Evolutionary conservation across 2,797 vertebrate genomes (phyloP).

Genomic region (Muscicapa striata): DNA sequence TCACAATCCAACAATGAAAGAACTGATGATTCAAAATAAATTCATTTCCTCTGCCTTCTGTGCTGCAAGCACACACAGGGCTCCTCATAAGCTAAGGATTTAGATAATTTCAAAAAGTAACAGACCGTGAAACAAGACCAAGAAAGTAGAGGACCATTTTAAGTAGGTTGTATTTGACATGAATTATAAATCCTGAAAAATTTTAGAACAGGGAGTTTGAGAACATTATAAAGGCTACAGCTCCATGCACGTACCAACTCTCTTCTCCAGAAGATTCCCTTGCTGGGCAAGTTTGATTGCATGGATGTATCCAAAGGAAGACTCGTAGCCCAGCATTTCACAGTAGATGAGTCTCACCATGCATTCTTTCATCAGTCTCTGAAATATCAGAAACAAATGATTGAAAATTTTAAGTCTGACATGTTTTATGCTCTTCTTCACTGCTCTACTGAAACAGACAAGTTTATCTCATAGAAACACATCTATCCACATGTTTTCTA

Average conservation of each 20-base stretch:
- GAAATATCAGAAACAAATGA: slow-evolving; percentile 53
- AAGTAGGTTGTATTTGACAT: background rate
- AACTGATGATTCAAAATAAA: background rate
- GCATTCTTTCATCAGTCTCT: slow-evolving; percentile 97
- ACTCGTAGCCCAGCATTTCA: slow-evolving; percentile 97
- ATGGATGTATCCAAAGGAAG: slow-evolving; percentile 95
- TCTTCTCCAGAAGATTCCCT: slow-evolving; percentile 93
- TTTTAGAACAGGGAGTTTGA: background rate
- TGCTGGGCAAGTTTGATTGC: slow-evolving; percentile 99
- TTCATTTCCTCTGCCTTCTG: background rate
- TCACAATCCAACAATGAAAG: background rate
- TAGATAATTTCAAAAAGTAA: background rate
- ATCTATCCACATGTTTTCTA: rapidly evolving
- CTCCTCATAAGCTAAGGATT: background rate
- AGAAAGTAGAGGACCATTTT: background rate
- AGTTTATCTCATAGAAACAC: background rate
- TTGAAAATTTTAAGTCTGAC: background rate
- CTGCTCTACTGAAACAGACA: background rate
- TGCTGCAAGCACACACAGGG: background rate
- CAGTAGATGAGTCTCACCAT: slow-evolving; percentile 98
- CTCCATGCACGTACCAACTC: slow-evolving; percentile 88
- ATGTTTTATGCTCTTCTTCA: background rate
- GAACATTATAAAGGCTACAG: background rate
- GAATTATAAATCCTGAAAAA: background rate
- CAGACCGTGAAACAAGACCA: background rate